Conservation (phyloP, 2,888 invertebrate species). For the Sphaeridia pumilis region DNA sequence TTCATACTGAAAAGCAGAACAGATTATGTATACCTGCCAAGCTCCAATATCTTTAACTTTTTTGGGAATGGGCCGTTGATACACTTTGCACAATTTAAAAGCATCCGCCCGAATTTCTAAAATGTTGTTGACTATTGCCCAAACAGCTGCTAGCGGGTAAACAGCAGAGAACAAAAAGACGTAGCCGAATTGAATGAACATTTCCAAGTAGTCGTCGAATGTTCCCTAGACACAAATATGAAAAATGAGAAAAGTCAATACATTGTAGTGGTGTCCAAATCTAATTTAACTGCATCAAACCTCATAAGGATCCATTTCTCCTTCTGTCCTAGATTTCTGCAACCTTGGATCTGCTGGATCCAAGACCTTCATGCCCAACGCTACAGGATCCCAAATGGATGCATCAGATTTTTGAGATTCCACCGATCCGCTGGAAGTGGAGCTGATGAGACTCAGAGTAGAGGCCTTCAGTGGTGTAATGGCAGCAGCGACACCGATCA, state of each 20-base stretch:
- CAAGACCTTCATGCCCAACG: slow-evolving; percentile 38
- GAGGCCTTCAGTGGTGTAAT: too few relatives aligned
- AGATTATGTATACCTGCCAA: slow-evolving; percentile 51
- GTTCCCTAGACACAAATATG: too few relatives aligned
- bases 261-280: background rate
- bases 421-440: background rate
- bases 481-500: background rate
- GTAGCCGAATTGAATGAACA: slow-evolving; percentile 68
- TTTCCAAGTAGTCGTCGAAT: slow-evolving; percentile 63
- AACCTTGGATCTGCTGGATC: slow-evolving; percentile 43
- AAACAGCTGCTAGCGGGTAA: slow-evolving; percentile 61
- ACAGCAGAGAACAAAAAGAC: slow-evolving; percentile 65
- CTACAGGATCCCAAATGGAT: slow-evolving; percentile 26
- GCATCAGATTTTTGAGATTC: slow-evolving; percentile 6
- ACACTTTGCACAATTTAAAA: slow-evolving; percentile 59
- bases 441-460: background rate
- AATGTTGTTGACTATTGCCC: slow-evolving; percentile 61
- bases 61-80: slow-evolving; percentile 54
- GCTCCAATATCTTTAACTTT: slow-evolving; percentile 60
- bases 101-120: slow-evolving; percentile 61
- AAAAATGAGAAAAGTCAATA: slow-evolving; percentile 19
- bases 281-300: slow-evolving; percentile 34
- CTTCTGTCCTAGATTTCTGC: slow-evolving; percentile 47
- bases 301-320: slow-evolving; percentile 56
- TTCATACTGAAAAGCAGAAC: background rate